These are phyloP conservation scores for Phocides pigmalion DNA, from an alignment of 1,140 invertebrate species.

Conservation along the genomic window DNA sequence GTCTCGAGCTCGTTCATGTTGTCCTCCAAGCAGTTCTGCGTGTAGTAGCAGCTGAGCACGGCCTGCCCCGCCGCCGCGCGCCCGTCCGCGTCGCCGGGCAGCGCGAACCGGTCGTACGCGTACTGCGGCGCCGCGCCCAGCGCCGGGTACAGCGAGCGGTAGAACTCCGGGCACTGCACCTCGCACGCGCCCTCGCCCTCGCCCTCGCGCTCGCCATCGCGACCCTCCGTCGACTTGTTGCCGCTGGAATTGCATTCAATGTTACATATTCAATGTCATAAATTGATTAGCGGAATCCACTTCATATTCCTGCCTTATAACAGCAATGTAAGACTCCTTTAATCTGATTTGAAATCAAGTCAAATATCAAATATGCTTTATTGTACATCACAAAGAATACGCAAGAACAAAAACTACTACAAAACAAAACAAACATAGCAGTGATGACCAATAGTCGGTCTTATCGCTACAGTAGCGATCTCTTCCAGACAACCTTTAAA, in stretches of 20 bases:
- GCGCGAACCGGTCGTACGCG: conserved; percentile 58
- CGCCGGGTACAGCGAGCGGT: conserved; percentile 56
- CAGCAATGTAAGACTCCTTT: no score
- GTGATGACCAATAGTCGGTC: no score
- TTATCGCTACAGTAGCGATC: no score
- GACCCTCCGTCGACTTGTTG: background rate
- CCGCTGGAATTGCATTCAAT: background rate
- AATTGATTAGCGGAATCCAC: no score
- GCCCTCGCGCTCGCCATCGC: conserved; percentile 34
- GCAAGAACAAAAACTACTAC: no score
- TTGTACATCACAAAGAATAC: no score
- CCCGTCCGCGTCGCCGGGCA: conserved; percentile 40
- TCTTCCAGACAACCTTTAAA: no score
- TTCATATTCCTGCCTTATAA: background rate
- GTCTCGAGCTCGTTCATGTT: conserved; percentile 42
- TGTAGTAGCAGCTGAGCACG: conserved; percentile 58
- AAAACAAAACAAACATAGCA: no score
- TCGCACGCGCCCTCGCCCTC: conserved; percentile 30
- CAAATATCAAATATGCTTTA: no score
- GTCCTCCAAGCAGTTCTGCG: conserved; percentile 52
- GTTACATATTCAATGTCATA: background rate
- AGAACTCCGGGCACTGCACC: conserved; percentile 65
- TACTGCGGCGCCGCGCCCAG: conserved; percentile 45
- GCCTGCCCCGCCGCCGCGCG: conserved; percentile 39
- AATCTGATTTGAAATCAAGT: no score